Conservation (phyloP, 2,113 vertebrate species). For the Rhinopomastus cyanomelas region DNA sequence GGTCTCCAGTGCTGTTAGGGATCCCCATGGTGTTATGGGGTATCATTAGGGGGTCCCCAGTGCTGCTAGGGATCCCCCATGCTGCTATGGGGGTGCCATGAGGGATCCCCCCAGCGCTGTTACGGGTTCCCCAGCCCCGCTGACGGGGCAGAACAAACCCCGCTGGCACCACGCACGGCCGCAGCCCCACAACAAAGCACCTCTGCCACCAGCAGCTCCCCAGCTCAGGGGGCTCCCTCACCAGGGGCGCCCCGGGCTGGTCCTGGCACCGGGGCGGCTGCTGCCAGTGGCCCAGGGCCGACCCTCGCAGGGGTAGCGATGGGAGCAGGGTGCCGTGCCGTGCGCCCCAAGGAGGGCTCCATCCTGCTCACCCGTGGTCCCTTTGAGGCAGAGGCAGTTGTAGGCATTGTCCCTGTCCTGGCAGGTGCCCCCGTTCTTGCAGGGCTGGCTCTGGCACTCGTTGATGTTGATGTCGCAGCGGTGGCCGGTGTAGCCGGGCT, state of each 20-base stretch:
- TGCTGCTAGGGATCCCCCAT: too few relatives aligned
- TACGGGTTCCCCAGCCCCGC: accelerated
- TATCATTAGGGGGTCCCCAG: too few relatives aligned
- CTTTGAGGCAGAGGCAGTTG: slow-evolving; percentile 87
- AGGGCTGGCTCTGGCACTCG: slow-evolving; percentile 93
- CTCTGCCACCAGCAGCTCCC: background rate
- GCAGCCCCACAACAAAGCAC: accelerated
- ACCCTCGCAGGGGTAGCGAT: accelerated
- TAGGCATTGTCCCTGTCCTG: slow-evolving; percentile 88
- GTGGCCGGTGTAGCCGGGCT: slow-evolving; percentile 86
- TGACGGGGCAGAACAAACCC: background rate
- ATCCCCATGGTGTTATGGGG: too few relatives aligned
- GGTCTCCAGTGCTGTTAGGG: too few relatives aligned
- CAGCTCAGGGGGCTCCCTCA: background rate
- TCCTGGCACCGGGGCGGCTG: background rate
- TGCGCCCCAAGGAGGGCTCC: accelerated
- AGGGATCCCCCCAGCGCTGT: too few relatives aligned
- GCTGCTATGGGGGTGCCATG: too few relatives aligned
- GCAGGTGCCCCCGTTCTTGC: slow-evolving; percentile 90
- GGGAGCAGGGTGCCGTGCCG: accelerated
- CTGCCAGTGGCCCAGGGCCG: background rate
- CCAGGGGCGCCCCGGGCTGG: background rate
- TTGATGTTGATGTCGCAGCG: slow-evolving; percentile 93
- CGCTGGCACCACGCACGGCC: accelerated
- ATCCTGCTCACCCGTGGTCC: slow-evolving; percentile 82